phyloP scores from a whole-genome alignment of 2,888 invertebrate species.

The Seladonia tumulorum region DNA sequence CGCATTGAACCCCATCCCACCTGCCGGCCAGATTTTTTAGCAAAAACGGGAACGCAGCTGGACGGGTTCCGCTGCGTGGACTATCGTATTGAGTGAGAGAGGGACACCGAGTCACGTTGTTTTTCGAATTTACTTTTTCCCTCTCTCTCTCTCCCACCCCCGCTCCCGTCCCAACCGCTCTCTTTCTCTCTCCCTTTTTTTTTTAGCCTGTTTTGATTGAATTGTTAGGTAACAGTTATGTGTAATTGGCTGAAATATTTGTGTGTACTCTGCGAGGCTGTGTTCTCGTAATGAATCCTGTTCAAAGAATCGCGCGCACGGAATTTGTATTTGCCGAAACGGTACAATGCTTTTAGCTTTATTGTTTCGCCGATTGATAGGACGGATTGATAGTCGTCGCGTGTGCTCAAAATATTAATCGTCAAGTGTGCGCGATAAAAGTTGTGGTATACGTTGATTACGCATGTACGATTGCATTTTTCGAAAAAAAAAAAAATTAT shows the following conservation, averaged over 20 bases:
- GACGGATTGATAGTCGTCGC: not conserved
- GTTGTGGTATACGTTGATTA: not conserved
- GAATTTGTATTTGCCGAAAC: slow-evolving; percentile 1
- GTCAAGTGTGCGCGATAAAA: not conserved
- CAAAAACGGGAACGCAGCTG: slow-evolving; percentile 55
- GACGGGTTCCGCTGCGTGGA: slow-evolving; percentile 51
- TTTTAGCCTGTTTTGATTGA: slow-evolving; percentile 22
- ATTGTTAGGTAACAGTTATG: slow-evolving; percentile 37
- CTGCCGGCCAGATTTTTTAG: slow-evolving; percentile 54
- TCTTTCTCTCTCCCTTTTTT: not conserved
- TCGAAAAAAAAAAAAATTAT: not conserved
- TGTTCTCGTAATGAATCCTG: slow-evolving; percentile 32
- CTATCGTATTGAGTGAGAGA: slow-evolving; percentile 54
- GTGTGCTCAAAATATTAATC: not conserved
- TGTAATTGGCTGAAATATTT: slow-evolving; percentile 39
- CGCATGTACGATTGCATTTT: not conserved
- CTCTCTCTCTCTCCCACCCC: not conserved
- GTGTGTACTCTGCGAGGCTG: slow-evolving; percentile 5
- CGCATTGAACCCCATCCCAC: slow-evolving; percentile 54
- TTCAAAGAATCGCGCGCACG: not conserved
- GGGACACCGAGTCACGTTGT: slow-evolving; percentile 51
- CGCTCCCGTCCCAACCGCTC: not conserved
- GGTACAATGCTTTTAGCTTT: slow-evolving; percentile 3
- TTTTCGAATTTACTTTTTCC: slow-evolving; percentile 25
- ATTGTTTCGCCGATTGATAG: slow-evolving; percentile 14